These are phyloP conservation scores for Andrena trimmerana DNA, from an alignment of 2,888 invertebrate genomes.

Conservation along the genomic window DNA sequence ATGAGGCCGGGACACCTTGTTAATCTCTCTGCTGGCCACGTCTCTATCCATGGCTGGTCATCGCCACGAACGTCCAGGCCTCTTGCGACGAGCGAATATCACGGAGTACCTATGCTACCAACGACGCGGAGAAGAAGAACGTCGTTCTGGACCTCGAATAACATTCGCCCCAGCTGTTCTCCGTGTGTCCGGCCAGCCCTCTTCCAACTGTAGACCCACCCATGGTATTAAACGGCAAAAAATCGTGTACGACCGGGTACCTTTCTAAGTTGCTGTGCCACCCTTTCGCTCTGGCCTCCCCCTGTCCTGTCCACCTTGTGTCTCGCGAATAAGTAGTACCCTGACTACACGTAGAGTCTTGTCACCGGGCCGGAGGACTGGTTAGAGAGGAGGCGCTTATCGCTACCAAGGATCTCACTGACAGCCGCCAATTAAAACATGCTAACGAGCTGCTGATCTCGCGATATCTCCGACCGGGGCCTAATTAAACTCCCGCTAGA, in stretches of 20 bases:
- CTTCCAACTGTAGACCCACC: neutral
- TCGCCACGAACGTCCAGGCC: constrained; percentile 39
- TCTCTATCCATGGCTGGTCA: constrained; percentile 61
- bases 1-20: constrained; percentile 65
- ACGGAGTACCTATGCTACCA: no score
- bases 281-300: constrained; percentile 36
- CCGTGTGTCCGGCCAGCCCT: neutral
- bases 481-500: constrained; percentile 83
- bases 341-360: constrained; percentile 76
- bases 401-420: constrained; percentile 82
- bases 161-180: neutral
- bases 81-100: constrained; percentile 51
- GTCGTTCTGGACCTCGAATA: neutral
- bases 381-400: constrained; percentile 80
- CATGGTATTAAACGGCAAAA: constrained; percentile 64
- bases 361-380: constrained; percentile 77
- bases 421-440: constrained; percentile 85
- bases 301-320: constrained; percentile 49
- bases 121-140: no score
- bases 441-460: constrained; percentile 85
- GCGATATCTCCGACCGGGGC: constrained; percentile 80
- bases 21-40: constrained; percentile 68
- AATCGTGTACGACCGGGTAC: constrained; percentile 49
- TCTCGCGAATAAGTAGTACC: constrained; percentile 72
- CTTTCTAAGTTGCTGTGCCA: constrained; percentile 59